A percentile compares a stretch with the other conserved stretches of the same genome.
These are phyloP conservation scores for Macrophya annulata DNA, from an alignment of 2,888 invertebrate genomes.

Conservation along the genomic window DNA sequence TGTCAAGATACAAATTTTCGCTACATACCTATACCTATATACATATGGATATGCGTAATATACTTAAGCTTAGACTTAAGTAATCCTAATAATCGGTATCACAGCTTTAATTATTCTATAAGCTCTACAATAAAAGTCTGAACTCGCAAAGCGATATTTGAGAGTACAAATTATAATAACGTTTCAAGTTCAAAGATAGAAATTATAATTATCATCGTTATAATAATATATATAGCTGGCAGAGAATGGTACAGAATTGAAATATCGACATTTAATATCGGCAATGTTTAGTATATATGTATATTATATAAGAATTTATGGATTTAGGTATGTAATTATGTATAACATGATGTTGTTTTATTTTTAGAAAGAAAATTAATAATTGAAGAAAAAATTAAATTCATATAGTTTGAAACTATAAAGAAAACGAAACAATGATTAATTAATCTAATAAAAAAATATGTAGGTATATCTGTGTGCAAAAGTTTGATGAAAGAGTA, in stretches of 20 bases:
- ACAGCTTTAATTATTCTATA: conserved; percentile 1
- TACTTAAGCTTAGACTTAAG: neutral
- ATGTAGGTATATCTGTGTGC: too few species aligned
- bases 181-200: neutral
- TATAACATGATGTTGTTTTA: too few species aligned
- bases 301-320: too few species aligned
- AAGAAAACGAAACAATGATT: too few species aligned
- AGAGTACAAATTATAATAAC: neutral
- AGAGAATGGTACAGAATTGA: neutral
- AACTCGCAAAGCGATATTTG: neutral
- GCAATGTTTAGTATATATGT: too few species aligned
- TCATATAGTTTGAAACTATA: too few species aligned
- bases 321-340: too few species aligned
- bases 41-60: neutral
- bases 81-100: neutral
- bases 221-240: neutral
- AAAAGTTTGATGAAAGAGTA: too few species aligned
- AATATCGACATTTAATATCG: neutral
- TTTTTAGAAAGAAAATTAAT: too few species aligned
- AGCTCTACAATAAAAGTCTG: neutral
- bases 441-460: too few species aligned
- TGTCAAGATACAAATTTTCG: neutral
- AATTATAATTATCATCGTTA: neutral
- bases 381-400: too few species aligned
- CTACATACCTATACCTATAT: neutral